A percentile compares a stretch with the other conserved stretches of the same genome.
Evolutionary conservation across 2,888 invertebrate species (phyloP).

Genomic region (Nezara viridula): DNA sequence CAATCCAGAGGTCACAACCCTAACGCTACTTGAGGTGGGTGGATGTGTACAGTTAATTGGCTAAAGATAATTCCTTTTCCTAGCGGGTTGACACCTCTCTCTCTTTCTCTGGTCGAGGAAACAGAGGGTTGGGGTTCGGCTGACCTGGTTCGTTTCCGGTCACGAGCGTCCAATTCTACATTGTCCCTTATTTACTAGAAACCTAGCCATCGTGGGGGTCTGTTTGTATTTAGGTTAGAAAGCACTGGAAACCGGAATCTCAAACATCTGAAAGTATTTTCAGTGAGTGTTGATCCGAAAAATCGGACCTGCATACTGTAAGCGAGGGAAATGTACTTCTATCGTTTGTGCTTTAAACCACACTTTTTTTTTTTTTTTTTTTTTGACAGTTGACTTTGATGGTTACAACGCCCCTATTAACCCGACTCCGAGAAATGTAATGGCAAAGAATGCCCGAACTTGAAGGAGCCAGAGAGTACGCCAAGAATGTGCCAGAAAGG

Average conservation of each 20-base stretch:
- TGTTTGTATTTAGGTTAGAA: background rate
- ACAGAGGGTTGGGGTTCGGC: background rate
- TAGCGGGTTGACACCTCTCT: background rate
- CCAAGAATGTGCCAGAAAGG: conserved; percentile 24
- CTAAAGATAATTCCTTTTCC: background rate
- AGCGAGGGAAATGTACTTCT: no score
- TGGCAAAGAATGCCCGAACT: conserved; percentile 23
- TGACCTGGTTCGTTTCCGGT: background rate
- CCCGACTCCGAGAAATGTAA: background rate
- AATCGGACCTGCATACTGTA: no score
- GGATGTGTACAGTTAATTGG: conserved; percentile 6
- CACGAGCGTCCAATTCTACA: conserved; percentile 21
- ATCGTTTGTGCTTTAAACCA: no score
- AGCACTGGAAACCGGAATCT: background rate
- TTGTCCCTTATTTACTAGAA: conserved; percentile 27
- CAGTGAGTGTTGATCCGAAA: no score
- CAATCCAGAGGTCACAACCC: conserved; percentile 23
- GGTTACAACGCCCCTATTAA: background rate
- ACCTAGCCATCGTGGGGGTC: background rate
- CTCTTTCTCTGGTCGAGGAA: background rate
- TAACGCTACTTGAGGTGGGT: conserved; percentile 18
- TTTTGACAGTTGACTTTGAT: background rate
- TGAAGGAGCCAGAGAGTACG: background rate
- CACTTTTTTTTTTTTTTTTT: no score
- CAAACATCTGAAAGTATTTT: no score